Conservation (phyloP, 2,888 invertebrate genomes). For the Elysia crispata region DNA sequence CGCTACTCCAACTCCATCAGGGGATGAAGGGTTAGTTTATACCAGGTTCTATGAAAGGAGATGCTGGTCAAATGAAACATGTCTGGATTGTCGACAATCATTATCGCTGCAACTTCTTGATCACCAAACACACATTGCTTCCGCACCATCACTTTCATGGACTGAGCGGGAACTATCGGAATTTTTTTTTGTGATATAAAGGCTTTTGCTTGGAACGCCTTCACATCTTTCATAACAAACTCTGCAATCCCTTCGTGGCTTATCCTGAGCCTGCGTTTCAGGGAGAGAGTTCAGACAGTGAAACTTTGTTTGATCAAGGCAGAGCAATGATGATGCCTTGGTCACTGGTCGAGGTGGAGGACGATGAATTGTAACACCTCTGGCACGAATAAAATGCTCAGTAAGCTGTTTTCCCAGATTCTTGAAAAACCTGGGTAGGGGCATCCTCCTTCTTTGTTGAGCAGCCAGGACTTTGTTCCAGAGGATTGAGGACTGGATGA, state of each 20-base stretch:
- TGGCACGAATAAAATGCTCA: not conserved
- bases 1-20: too few relatives aligned
- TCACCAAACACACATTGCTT: too few relatives aligned
- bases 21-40: too few relatives aligned
- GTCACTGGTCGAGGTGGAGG: not conserved
- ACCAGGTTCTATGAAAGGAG: too few relatives aligned
- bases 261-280: not conserved
- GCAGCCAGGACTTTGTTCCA: not conserved
- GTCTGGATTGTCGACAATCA: too few relatives aligned
- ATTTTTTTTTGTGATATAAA: too few relatives aligned
- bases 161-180: too few relatives aligned
- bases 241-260: not conserved
- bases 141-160: too few relatives aligned
- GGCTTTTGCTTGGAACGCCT: too few relatives aligned
- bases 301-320: not conserved
- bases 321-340: not conserved
- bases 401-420: not conserved
- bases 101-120: too few relatives aligned
- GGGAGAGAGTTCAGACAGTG: not conserved
- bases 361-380: not conserved
- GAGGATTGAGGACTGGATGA: not conserved
- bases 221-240: not conserved
- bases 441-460: not conserved
- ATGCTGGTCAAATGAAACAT: too few relatives aligned
- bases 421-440: not conserved